phyloP scores from a whole-genome alignment of 2,113 vertebrate species.

The Maccullochella peelii region DNA sequence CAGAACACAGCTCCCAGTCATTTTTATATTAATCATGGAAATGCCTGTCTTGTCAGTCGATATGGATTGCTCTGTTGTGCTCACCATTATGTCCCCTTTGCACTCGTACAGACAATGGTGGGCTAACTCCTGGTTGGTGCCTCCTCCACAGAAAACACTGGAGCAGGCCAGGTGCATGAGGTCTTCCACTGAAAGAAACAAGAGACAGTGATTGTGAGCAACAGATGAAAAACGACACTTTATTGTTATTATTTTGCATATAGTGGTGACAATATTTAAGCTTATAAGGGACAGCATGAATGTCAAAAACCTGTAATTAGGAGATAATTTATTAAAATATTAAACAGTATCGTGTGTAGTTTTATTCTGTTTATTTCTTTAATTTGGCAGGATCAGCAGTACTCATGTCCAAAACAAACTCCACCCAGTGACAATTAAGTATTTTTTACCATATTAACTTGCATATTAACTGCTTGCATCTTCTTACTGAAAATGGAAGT shows the following conservation, averaged over 20 bases:
- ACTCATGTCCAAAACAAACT: background rate
- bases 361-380: background rate
- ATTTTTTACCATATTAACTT: background rate
- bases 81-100: constrained; percentile 94
- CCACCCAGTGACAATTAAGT: background rate
- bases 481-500: background rate
- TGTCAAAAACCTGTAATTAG: background rate
- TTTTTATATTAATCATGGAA: constrained; percentile 19
- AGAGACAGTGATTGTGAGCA: background rate
- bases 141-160: constrained; percentile 92
- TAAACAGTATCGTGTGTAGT: background rate
- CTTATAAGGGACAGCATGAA: background rate
- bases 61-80: constrained; percentile 59
- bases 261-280: background rate
- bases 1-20: background rate
- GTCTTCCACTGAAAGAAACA: constrained; percentile 87
- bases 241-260: background rate
- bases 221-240: background rate
- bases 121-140: constrained; percentile 97
- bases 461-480: background rate
- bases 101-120: constrained; percentile 93
- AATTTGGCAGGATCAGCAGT: background rate
- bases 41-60: background rate
- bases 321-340: background rate
- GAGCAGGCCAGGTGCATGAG: constrained; percentile 96